Percentiles rank a stretch among this genome's conserved stretches.
Evolutionary conservation across 2,113 vertebrate genomes (phyloP).

Genomic region (Silurus meridionalis): DNA sequence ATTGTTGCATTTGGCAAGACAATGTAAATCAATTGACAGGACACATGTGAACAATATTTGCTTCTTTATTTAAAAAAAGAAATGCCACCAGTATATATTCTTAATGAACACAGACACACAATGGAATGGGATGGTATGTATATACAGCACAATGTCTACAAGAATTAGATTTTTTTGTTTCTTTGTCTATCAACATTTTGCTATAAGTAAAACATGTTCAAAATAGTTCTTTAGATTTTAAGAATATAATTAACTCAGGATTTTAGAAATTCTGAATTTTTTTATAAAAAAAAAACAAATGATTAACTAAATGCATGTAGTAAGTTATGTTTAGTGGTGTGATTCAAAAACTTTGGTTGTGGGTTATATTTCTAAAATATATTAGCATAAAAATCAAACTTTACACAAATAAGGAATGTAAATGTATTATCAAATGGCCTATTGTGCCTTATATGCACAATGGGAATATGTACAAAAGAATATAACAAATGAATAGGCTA

Average conservation of each 20-base stretch:
- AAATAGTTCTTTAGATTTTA: background rate
- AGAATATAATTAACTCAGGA: background rate
- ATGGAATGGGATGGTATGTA: background rate
- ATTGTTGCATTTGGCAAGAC: background rate
- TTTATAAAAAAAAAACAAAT: background rate
- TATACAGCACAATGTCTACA: background rate
- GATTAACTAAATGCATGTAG: background rate
- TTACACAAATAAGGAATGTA: background rate
- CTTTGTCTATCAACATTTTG: background rate
- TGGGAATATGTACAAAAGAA: background rate
- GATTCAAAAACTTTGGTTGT: background rate
- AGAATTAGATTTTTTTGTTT: too few relatives aligned
- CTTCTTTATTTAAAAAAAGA: constrained; percentile 6
- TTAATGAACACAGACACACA: constrained; percentile 4
- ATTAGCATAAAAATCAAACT: background rate
- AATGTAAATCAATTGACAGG: background rate
- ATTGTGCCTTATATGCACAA: background rate
- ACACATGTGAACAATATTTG: background rate
- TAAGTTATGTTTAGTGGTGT: background rate
- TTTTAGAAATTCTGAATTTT: background rate
- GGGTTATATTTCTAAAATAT: background rate
- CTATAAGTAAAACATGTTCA: background rate
- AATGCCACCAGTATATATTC: background rate
- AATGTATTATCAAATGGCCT: background rate
- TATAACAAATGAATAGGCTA: background rate